A percentile compares a stretch with the other conserved stretches of the same genome.
phyloP scores from a whole-genome alignment of 2,113 vertebrate species.

The Spilogale gracilis region DNA sequence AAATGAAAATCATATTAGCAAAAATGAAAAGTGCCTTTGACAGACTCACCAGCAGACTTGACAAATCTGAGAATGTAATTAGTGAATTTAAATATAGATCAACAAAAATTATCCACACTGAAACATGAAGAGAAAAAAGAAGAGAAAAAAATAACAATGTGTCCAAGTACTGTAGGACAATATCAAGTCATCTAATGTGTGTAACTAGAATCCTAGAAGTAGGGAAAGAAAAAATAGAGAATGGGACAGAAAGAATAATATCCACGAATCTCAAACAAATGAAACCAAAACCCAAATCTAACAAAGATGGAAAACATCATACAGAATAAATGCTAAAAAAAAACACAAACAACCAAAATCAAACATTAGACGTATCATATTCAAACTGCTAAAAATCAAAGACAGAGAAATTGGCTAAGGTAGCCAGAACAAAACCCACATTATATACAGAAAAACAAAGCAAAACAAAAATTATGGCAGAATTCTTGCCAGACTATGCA shows the following conservation, averaged over 20 bases:
- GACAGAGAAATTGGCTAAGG: not conserved
- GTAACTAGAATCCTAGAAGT: not conserved
- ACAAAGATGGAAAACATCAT: not conserved
- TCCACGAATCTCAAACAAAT: not conserved
- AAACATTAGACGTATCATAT: not conserved
- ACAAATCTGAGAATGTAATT: not conserved
- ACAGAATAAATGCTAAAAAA: not conserved
- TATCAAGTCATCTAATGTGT: not conserved
- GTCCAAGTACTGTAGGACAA: not conserved
- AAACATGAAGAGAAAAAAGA: not conserved
- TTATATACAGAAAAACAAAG: not conserved
- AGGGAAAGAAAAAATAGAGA: not conserved
- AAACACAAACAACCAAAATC: not conserved
- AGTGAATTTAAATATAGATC: not conserved
- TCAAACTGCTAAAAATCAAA: not conserved
- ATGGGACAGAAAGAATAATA: not conserved
- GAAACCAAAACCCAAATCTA: not conserved
- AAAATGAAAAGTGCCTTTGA: not conserved
- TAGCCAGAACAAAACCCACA: not conserved
- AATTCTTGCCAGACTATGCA: not conserved
- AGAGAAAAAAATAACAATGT: not conserved
- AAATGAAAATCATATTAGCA: not conserved
- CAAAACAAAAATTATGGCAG: not conserved
- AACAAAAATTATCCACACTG: not conserved
- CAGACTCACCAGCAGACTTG: not conserved